Evolutionary conservation across 2,888 invertebrate species (phyloP), one percentile per base, ranked within the genome.

Genomic region (Hipparchia semele): DNA sequence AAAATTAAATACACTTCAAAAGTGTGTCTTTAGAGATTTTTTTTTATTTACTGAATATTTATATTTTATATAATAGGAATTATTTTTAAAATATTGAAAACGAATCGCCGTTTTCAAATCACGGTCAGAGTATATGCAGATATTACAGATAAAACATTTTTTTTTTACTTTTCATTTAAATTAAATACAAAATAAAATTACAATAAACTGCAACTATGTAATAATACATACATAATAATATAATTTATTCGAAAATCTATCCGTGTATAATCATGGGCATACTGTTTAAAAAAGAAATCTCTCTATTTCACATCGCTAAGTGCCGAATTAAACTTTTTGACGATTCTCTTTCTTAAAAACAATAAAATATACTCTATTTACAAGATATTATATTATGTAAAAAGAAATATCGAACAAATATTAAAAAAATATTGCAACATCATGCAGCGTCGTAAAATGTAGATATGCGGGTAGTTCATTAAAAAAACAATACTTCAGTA

Each of bases 181-280:
- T 53, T 51, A 68, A 56, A 65, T 60, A 60, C n/a, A 45, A 60
- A 49, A 62, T 58, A 12, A 51, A 73, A 60, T 46, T 13, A 61
- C 73, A 73, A 72, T 66, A 67, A 70, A 70, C 58, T 64, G 68
- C 49, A 59, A 75, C 77, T 84, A 81, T 79, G 78, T 85, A 69
- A 82, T 73, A 70, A 83, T 73, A 70, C 60, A 77, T 73, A 73
- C 70, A 77, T 72, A 72, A 65, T 75, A 75, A 72, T 62, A 72
- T 72, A 68, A 62, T 71, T 70, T 75, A 75, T 76, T 74, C 74
- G 72, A 76, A 70, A 81, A 81, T 80, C 78, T 81, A 84, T 84
- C 82, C 82, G 84, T 82, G 59, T 49, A 84, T 65, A 51, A 67
- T 71, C 70, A 75, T 70, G 76, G 76, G 71, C 75, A 76, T 75